Evolutionary conservation across 2,797 vertebrate genomes (phyloP).

Genomic region (Adelosebastes latens): DNA sequence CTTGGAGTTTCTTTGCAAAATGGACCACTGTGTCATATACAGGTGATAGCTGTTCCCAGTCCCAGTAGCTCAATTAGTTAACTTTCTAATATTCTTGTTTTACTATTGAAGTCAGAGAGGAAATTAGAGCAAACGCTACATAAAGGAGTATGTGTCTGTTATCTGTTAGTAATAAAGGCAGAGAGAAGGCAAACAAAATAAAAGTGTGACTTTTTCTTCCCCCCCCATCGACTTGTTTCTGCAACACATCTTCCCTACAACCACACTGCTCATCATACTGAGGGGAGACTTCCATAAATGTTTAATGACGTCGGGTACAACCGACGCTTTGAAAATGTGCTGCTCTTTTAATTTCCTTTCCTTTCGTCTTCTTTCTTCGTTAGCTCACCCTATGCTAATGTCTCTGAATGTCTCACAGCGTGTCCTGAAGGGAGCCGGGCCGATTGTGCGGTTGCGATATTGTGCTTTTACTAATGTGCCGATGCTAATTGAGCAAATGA

Average conservation of each 20-base stretch:
- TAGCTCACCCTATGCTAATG: conserved; percentile 93
- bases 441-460: conserved; percentile 94
- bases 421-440: conserved; percentile 90
- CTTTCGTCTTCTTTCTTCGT: conserved; percentile 86
- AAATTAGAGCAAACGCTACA: not conserved
- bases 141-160: not conserved
- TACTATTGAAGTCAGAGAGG: not conserved
- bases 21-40: conserved; percentile 7
- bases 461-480: conserved; percentile 92
- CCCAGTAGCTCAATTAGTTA: not conserved
- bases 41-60: not conserved
- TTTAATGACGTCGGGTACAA: conserved; percentile 96
- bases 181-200: conserved; percentile 53
- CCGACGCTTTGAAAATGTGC: conserved; percentile 95
- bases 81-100: not conserved
- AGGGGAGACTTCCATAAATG: conserved; percentile 93
- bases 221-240: conserved; percentile 76
- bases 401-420: conserved; percentile 89
- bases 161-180: not conserved
- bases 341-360: conserved; percentile 90
- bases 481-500: conserved; percentile 93
- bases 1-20: not conserved
- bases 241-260: conserved; percentile 88
- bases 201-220: conserved; percentile 74
- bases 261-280: conserved; percentile 91